Base-by-base conservation (phyloP, 2,113 vertebrate genomes). In the Jacana jacana region DNA sequence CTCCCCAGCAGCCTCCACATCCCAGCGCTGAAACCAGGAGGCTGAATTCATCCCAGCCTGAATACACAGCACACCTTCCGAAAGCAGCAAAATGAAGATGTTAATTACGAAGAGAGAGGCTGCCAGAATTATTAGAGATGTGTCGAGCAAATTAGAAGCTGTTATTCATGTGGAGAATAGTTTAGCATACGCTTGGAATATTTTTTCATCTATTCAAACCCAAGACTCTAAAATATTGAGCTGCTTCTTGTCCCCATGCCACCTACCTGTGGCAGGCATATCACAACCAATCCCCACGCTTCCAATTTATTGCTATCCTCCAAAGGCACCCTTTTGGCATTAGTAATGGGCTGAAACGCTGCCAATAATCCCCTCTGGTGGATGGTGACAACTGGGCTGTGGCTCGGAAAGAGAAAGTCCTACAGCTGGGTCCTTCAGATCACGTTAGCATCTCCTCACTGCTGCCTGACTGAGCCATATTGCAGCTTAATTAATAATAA, bases 401-500 rank as follows among this genome's bases (percentile, higher is more conserved):
- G 35, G 72, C 60, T 91, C 42, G 48, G 73, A 85, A 63, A 63
- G 35, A 68, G 35, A 39, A 91, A 71, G 57, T 81, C 63, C 81
- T 86, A 3, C 87, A 91, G 85, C 85, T 69, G 91, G 81, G 40
- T 69, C 88, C 86, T 93, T 96, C 92, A 85, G 48, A 90, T 69
- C 63, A 9, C 25, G 72, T 95, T 63, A 93, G 70, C 65, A 65
- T 73, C 81, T 88, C 54, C 77, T 39, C 44, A 0, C 28, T 27
- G 71, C 85, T 61, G 35, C 83, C 68, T 3, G 1, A 31, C 66
- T 42, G 23, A 49, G 83, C 89, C 93, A 86, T 61, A 92, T 57
- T 92, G 95, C 13, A 69, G 84, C 89, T 87, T 95, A 94, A 97
- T 93, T 94, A 88, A 84, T 39, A 70, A 81, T 69, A 33, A 85